phyloP scores from a whole-genome alignment of 2,888 invertebrate species.

The Endomychus coccineus region DNA sequence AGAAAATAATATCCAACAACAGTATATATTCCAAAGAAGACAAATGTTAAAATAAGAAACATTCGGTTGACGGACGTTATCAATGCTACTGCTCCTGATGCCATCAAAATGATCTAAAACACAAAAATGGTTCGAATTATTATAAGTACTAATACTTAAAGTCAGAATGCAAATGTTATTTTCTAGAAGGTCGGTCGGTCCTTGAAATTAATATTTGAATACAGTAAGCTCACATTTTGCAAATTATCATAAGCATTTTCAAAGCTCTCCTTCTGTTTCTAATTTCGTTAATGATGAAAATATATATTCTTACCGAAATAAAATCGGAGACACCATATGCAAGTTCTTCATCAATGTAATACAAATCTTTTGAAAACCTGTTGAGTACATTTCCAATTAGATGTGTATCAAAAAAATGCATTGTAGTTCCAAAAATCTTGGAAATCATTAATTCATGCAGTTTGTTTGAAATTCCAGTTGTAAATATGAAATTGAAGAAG shows the following conservation, averaged over 20 bases:
- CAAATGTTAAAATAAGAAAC: conserved; percentile 56
- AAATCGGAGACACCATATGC: conserved; percentile 28
- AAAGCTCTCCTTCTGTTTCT: too few species aligned
- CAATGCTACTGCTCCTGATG: conserved; percentile 51
- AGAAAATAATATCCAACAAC: conserved; percentile 59
- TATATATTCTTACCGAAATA: conserved; percentile 21
- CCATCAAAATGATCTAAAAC: neutral
- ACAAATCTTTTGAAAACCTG: conserved; percentile 15
- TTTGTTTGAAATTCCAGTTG: conserved; percentile 12
- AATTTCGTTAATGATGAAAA: conserved; percentile 1
- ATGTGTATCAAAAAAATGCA: conserved; percentile 14
- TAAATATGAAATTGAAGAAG: conserved; percentile 11
- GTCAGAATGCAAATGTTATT: neutral
- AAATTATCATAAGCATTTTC: neutral
- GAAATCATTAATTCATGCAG: conserved; percentile 14
- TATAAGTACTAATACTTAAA: neutral
- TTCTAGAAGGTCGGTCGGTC: too few species aligned
- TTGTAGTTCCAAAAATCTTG: conserved; percentile 9
- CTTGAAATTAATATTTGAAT: too few species aligned
- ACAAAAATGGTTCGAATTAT: neutral
- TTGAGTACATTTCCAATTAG: conserved; percentile 17
- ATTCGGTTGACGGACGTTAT: conserved; percentile 63
- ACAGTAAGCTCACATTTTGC: too few species aligned
- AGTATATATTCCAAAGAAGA: conserved; percentile 56
- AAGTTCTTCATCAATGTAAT: conserved; percentile 16